Evolutionary conservation across 2,113 vertebrate species (phyloP), one percentile per base, ranked within the genome.

Genomic region (Salvator merianae): DNA sequence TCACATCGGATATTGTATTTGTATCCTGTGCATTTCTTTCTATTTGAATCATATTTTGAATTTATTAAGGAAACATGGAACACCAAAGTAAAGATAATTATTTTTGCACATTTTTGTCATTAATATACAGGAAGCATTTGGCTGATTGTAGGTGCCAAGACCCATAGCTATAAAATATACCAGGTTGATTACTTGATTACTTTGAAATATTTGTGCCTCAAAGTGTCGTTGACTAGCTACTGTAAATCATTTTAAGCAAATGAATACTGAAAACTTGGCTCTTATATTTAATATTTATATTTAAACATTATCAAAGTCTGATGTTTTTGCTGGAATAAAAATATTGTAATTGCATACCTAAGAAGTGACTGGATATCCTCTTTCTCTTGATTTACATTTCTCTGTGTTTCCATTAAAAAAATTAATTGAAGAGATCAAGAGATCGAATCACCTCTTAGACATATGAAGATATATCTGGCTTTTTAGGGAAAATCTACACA

Each of bases 171-270:
- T 84, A 89, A 94, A 94, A 91, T 75, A 86, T 76, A 83, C 70
- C 50, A 83, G 88, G 80, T 83, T 88, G 71, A 90, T 90, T 93
- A 89, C 76, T 83, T 88, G 71, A 90, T 90, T 93, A 89, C 76
- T 88, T 81, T 91, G 88, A 86, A 90, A 92, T 90, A 89, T 81
- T 88, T 74, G 88, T 73, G 82, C 34, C 88, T 77, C 0, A 22
- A 88, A 90, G 70, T 32, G 30, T 87, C 59, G 81, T 85, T 91
- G 22, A 88, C 87, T 87, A 91, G 88, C 65, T 86, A 86, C 55
- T 85, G 30, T 89, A 92, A 91, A 94, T 90, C 84, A 87, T 24
- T 86, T 93, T 90, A 87, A 88, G 87, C 86, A 89, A 69, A 78
- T 71, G 91, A 81, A 55, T 66, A 86, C 62, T 62, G 82, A 90